These are phyloP conservation scores for Plectrocnemia conspersa DNA, from an alignment of 1,140 invertebrate genomes.

Conservation along the genomic window DNA sequence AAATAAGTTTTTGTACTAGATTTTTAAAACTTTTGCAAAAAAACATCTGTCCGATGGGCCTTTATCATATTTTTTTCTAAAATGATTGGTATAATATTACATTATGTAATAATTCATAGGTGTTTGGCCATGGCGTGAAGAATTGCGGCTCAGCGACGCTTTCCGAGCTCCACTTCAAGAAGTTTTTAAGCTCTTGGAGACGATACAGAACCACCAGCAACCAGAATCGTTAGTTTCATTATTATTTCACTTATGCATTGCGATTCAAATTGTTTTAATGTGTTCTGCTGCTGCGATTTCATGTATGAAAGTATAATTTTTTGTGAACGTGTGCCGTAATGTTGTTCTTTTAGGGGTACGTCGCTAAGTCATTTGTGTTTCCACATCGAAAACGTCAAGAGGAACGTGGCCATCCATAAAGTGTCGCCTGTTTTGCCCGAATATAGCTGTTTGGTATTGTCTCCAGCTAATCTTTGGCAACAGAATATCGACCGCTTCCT, in stretches of 20 bases:
- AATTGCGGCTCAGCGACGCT: conserved; percentile 78
- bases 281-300: neutral
- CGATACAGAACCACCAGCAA: conserved; percentile 78
- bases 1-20: no score
- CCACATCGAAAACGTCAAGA: conserved; percentile 76
- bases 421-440: conserved; percentile 69
- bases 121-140: conserved; percentile 80
- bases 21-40: no score
- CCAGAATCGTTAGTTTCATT: conserved; percentile 60
- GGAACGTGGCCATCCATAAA: conserved; percentile 51
- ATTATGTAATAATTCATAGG: conserved; percentile 42
- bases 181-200: conserved; percentile 80
- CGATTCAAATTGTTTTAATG: conserved; percentile 7
- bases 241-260: conserved; percentile 6
- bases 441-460: conserved; percentile 87
- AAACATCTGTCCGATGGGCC: no score
- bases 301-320: neutral
- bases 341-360: conserved; percentile 52
- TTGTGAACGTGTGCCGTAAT: neutral
- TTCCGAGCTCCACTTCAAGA: conserved; percentile 82
- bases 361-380: conserved; percentile 78
- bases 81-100: neutral
- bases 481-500: conserved; percentile 73
- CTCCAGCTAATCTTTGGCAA: conserved; percentile 91
- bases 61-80: neutral